Conservation (phyloP, 2,888 invertebrate species). For the Pegoplata infirma region DNA sequence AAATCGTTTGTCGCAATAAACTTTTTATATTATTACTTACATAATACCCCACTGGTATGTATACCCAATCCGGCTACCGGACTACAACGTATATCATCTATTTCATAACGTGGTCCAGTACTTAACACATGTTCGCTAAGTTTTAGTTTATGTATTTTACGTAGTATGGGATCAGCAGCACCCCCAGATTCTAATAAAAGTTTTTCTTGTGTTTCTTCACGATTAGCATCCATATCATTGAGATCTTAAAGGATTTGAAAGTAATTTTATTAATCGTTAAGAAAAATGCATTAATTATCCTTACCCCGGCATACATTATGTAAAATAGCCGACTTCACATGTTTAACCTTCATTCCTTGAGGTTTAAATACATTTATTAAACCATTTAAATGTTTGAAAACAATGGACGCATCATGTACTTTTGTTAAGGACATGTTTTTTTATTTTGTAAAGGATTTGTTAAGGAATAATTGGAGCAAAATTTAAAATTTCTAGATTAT, state of each 20-base stretch:
- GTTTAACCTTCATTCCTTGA: conserved; percentile 80
- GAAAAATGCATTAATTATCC: conserved; percentile 31
- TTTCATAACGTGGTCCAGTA: conserved; percentile 86
- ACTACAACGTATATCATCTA: conserved; percentile 82
- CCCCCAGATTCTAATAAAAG: conserved; percentile 82
- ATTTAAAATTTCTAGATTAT: neutral
- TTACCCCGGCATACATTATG: conserved; percentile 85
- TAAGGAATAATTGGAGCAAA: neutral
- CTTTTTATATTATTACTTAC: conserved; percentile 78
- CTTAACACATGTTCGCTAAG: conserved; percentile 87
- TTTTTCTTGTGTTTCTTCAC: conserved; percentile 78
- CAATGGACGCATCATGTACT: conserved; percentile 79
- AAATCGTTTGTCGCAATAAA: neutral
- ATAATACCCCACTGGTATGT: conserved; percentile 86
- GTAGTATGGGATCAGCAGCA: conserved; percentile 80
- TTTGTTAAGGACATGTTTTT: conserved; percentile 71
- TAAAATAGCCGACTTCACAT: conserved; percentile 81
- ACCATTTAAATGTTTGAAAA: conserved; percentile 86
- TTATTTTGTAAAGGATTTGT: neutral
- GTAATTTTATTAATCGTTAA: neutral
- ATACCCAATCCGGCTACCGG: conserved; percentile 82
- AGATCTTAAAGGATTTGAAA: conserved; percentile 29
- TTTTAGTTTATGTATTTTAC: conserved; percentile 79
- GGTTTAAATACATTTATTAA: conserved; percentile 90
- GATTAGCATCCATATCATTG: conserved; percentile 21